Percentiles rank a stretch among this genome's conserved stretches.
Evolutionary conservation across 2,888 invertebrate species (phyloP).

Genomic region (Cheilosia soror): DNA sequence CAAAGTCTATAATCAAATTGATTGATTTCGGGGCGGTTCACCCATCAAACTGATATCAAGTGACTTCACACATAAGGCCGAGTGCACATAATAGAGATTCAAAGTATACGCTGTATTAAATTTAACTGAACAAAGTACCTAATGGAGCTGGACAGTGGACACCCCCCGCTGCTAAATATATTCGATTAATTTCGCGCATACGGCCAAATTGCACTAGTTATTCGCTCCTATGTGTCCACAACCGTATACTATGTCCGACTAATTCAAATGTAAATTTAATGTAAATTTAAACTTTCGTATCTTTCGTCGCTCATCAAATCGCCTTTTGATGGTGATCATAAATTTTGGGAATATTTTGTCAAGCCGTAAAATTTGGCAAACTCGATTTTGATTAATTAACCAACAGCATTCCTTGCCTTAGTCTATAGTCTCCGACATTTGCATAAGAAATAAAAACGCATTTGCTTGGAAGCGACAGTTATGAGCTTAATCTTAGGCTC

Average conservation of each 20-base stretch:
- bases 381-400: constrained; percentile 42
- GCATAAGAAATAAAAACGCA: constrained; percentile 36
- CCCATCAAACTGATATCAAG: constrained; percentile 15
- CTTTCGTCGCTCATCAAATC: constrained; percentile 20
- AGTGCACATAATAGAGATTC: background rate
- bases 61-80: too few species aligned
- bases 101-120: constrained; percentile 2
- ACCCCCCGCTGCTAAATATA: too few species aligned
- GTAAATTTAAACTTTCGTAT: constrained; percentile 14
- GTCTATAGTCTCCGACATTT: constrained; percentile 11
- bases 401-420: constrained; percentile 8
- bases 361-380: constrained; percentile 48
- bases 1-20: constrained; percentile 20
- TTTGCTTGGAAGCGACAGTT: constrained; percentile 24
- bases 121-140: background rate
- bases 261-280: background rate
- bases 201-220: background rate
- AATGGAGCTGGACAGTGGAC: too few species aligned
- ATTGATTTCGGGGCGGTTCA: constrained; percentile 6
- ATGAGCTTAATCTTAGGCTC: constrained; percentile 21
- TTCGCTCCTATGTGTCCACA: background rate
- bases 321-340: constrained; percentile 18
- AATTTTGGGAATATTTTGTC: constrained; percentile 19
- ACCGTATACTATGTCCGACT: background rate
- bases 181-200: too few species aligned